These are phyloP conservation scores for Vicugna pacos DNA, from an alignment of 2,113 vertebrate species.

Conservation along the genomic window DNA sequence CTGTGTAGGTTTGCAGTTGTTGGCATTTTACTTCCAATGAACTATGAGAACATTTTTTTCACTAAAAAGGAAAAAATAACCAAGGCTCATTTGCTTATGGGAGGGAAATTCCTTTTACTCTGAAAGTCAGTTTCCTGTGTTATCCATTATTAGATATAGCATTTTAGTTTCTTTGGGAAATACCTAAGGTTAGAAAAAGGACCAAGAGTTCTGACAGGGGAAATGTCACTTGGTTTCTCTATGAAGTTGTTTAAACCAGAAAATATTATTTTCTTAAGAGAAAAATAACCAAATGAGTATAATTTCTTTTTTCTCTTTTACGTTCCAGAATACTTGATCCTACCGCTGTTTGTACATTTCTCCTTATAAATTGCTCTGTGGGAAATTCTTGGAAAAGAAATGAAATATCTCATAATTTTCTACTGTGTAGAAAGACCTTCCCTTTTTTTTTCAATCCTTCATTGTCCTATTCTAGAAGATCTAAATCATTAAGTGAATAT, in stretches of 20 bases:
- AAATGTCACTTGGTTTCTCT: background rate
- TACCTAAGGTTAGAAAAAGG: background rate
- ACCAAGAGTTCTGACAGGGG: background rate
- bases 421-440: background rate
- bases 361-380: background rate
- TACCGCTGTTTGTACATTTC: background rate
- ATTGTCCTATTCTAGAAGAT: background rate
- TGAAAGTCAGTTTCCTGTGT: slow-evolving; percentile 30
- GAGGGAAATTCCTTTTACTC: slow-evolving; percentile 47
- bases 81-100: slow-evolving; percentile 28
- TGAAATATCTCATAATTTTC: background rate
- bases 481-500: background rate
- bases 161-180: slow-evolving; percentile 50
- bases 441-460: background rate
- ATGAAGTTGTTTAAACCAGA: background rate
- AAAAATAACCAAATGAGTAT: slow-evolving; percentile 13
- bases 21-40: background rate
- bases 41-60: slow-evolving; percentile 43
- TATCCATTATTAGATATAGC: background rate
- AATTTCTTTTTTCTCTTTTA: slow-evolving; percentile 19
- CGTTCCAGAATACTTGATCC: background rate
- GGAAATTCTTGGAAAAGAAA: slow-evolving; percentile 26
- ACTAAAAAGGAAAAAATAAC: background rate
- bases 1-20: background rate
- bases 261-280: background rate